These are phyloP conservation scores for Sinotaia quadrata DNA, from an alignment of 2,888 invertebrate genomes.

Conservation along the genomic window DNA sequence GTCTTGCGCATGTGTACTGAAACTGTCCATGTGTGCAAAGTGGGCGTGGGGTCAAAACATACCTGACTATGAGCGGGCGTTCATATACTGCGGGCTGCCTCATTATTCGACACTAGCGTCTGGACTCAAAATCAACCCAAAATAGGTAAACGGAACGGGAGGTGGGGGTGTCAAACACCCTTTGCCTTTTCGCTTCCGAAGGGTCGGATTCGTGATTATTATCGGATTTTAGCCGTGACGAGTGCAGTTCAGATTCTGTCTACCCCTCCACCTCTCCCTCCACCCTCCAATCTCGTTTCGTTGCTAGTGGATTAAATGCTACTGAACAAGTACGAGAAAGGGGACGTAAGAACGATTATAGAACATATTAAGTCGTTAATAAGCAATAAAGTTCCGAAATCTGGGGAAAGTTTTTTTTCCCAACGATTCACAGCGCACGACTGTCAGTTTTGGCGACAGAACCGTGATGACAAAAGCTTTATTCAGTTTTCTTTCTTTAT, in stretches of 20 bases:
- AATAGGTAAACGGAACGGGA: neutral
- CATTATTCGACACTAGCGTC: neutral
- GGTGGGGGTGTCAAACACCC: neutral
- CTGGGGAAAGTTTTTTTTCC: too few species aligned
- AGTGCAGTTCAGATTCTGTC: neutral
- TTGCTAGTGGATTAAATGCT: too few species aligned
- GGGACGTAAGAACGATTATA: too few species aligned
- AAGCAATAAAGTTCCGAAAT: too few species aligned
- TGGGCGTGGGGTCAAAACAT: constrained; percentile 20
- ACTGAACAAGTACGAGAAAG: too few species aligned
- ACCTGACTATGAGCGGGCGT: constrained; percentile 6
- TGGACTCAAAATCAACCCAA: constrained; percentile 4
- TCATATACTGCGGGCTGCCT: constrained; percentile 6
- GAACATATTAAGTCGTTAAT: too few species aligned
- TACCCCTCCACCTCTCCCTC: constrained; percentile 12
- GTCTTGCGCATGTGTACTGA: neutral
- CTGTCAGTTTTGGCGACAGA: too few species aligned
- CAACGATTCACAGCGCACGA: too few species aligned
- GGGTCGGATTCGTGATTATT: neutral
- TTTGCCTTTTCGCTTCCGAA: neutral
- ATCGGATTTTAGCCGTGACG: neutral
- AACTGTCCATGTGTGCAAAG: constrained; percentile 9
- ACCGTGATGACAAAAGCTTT: too few species aligned
- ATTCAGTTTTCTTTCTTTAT: too few species aligned
- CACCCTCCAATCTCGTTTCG: constrained; percentile 1